Evolutionary conservation across 2,113 vertebrate species (phyloP), one percentile per base, ranked within the genome.

Genomic region (Siphamia tubifer): DNA sequence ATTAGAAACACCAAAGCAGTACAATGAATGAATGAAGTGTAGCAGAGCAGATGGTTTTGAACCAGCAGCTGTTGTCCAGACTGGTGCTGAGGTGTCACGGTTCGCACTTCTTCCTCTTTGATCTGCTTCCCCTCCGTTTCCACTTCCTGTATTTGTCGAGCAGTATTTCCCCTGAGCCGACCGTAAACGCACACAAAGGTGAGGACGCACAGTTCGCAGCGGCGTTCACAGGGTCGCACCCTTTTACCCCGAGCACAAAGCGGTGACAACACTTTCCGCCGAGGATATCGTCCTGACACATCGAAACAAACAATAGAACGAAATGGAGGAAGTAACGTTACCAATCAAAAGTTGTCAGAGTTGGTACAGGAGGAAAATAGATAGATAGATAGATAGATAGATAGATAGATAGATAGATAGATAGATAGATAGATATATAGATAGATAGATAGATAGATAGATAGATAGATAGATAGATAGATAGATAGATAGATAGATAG

Each of bases 201-300:
- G 85, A 87, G 76, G 68, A 66, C 43, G 66, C 62, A 83, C 83
- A 78, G 73, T 68, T 71, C 75, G 61, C 71, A n/a, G 21, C 42
- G 21, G 51, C 28, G 32, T 44, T 62, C 11, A 24, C 16, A 35
- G 79, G 82, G 79, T 70, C 84, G 23, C n/a, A 79, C 77, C 82
- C 45, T 70, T n/a, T n/a, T 11, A 24, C 39, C 47, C 34, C 15
- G 13, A 12, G 74, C 68, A 64, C 61, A 56, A 68, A 82, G n/a
- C 64, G 54, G 68, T 87, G 86, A 90, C 84, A 77, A 66, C 38
- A 17, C 23, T 63, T 70, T 87, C 86, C 83, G 60, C 15, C 12
- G 48, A 68, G 79, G 67, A 86, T 57, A 75, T 76, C 34, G 42
- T 39, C 54, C 68, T 60, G 68, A 63, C 71, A 75, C 70, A 56